phyloP scores from a whole-genome alignment of 2,113 vertebrate genomes.

The Dicaeum eximium region DNA sequence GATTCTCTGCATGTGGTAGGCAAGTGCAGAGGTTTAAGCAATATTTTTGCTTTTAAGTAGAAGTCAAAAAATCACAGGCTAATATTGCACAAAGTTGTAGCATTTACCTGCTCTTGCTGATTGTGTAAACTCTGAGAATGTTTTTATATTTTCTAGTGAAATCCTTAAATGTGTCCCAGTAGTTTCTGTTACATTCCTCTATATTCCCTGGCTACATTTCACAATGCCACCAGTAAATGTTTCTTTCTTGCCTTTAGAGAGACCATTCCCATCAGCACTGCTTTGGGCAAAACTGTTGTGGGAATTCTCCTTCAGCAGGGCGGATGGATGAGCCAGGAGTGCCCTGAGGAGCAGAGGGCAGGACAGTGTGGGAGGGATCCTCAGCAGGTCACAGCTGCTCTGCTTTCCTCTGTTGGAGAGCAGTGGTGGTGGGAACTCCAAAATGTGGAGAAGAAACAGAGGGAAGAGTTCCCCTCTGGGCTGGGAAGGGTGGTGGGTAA shows the following conservation, averaged over 20 bases:
- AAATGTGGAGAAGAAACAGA: not conserved
- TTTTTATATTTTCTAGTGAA: not conserved
- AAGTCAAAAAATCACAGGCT: not conserved
- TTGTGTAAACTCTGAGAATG: not conserved
- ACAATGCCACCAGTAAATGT: not conserved
- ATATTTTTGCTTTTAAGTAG: not conserved
- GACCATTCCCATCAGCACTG: not conserved
- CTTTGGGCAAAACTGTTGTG: not conserved
- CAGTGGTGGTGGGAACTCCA: not conserved
- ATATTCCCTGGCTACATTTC: not conserved
- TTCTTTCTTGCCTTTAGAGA: not conserved
- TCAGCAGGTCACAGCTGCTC: not conserved
- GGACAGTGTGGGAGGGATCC: not conserved
- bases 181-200: not conserved
- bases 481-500: not conserved
- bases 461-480: not conserved
- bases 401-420: not conserved
- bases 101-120: not conserved
- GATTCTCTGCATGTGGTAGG: not conserved
- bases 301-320: not conserved
- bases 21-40: not conserved
- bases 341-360: not conserved
- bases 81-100: not conserved
- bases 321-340: not conserved
- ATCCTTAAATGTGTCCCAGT: not conserved